phyloP scores from a whole-genome alignment of 2,888 invertebrate species.

The Pollenia amentaria region DNA sequence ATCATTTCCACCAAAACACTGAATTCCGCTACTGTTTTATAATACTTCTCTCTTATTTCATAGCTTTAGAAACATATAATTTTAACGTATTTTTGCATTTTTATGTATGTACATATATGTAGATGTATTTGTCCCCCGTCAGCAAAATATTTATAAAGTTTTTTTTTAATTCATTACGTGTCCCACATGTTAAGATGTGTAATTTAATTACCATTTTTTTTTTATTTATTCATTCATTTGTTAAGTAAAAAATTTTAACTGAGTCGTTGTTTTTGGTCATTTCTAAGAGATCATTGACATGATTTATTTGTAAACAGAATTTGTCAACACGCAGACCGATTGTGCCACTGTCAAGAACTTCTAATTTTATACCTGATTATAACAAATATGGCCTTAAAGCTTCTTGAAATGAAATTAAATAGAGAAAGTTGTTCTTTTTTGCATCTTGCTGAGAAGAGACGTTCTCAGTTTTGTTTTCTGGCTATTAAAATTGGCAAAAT shows the following conservation, averaged over 20 bases:
- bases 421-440: slow-evolving; percentile 41
- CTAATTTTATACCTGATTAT: slow-evolving; percentile 18
- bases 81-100: slow-evolving; percentile 8
- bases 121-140: background rate
- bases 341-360: background rate
- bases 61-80: background rate
- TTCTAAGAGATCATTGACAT: background rate
- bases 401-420: slow-evolving; percentile 4
- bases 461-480: background rate
- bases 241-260: slow-evolving; percentile 10
- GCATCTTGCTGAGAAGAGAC: background rate
- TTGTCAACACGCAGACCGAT: background rate
- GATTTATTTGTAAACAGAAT: slow-evolving; percentile 38
- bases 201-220: background rate
- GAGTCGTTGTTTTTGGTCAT: background rate
- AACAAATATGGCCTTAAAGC: slow-evolving; percentile 7
- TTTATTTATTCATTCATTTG: background rate
- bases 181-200: background rate
- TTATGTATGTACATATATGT: background rate
- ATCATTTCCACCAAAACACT: too few species aligned
- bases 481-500: background rate
- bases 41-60: background rate
- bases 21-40: too few species aligned
- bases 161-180: slow-evolving; percentile 39
- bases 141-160: background rate